A percentile compares a stretch with the other conserved stretches of the same genome.
These are phyloP conservation scores for Danio rerio DNA, from an alignment of 2,113 vertebrate genomes.

Conservation along the genomic window GRCz12tu NC_133183.1:29272501-29273000, in stretches of 20 bases:
- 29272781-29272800: constrained; percentile 14
- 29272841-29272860: constrained; percentile 38
- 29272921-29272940: constrained; percentile 50
- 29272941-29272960: constrained; percentile 41
- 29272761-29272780: constrained; percentile 9
- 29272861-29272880: constrained; percentile 38
- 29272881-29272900: constrained; percentile 46
- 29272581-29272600: too few species aligned
- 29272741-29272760: not conserved
- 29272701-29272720: too few species aligned
- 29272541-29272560: too few species aligned
- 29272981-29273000: constrained; percentile 72
- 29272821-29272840: constrained; percentile 42
- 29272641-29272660: too few species aligned
- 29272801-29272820: constrained; percentile 31
- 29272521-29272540: too few species aligned
- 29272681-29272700: too few species aligned
- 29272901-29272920: constrained; percentile 36
- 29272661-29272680: too few species aligned
- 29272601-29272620: too few species aligned
- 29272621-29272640: too few species aligned
- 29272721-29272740: too few species aligned
- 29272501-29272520: too few species aligned
- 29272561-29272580: too few species aligned
- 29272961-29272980: constrained; percentile 11